These are phyloP conservation scores for Chelonus insularis DNA, from an alignment of 1,140 invertebrate species.

Conservation along the genomic window DNA sequence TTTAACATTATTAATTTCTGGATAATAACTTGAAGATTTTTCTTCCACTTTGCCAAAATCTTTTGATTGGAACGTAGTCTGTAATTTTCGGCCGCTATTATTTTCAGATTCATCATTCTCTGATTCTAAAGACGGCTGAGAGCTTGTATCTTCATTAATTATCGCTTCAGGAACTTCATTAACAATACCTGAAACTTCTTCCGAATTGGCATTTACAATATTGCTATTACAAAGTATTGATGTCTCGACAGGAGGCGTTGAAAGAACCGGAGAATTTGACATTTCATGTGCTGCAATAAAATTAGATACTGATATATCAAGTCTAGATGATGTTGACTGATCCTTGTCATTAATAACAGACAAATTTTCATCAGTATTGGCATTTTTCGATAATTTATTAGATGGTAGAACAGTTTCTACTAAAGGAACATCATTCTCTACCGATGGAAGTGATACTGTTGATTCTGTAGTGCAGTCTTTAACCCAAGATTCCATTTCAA, in stretches of 20 bases:
- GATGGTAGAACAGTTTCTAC: not conserved
- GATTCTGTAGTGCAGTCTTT: slow-evolving; percentile 47
- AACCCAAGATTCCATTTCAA: slow-evolving; percentile 56
- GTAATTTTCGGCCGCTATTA: slow-evolving; percentile 42
- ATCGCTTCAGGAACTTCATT: slow-evolving; percentile 50
- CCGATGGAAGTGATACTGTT: slow-evolving; percentile 25
- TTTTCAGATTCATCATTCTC: slow-evolving; percentile 44
- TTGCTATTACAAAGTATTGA: slow-evolving; percentile 13
- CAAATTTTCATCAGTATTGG: not conserved
- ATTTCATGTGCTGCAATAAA: slow-evolving; percentile 26
- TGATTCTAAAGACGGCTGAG: slow-evolving; percentile 52
- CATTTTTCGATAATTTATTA: slow-evolving; percentile 5
- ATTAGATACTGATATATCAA: slow-evolving; percentile 2
- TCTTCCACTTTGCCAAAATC: slow-evolving; percentile 42
- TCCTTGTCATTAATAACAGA: not conserved
- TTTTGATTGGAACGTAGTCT: slow-evolving; percentile 56
- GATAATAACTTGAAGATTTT: slow-evolving; percentile 32
- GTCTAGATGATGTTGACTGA: not conserved
- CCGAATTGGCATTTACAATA: slow-evolving; percentile 34
- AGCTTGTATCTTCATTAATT: slow-evolving; percentile 57
- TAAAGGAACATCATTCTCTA: not conserved
- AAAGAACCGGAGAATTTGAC: not conserved
- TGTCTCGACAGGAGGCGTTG: slow-evolving; percentile 28
- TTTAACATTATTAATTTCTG: slow-evolving; percentile 22
- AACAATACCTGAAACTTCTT: slow-evolving; percentile 36